Percentiles rank a stretch among this genome's conserved stretches.
phyloP scores from a whole-genome alignment of 2,888 invertebrate species.

The Rhodophaea formosa region DNA sequence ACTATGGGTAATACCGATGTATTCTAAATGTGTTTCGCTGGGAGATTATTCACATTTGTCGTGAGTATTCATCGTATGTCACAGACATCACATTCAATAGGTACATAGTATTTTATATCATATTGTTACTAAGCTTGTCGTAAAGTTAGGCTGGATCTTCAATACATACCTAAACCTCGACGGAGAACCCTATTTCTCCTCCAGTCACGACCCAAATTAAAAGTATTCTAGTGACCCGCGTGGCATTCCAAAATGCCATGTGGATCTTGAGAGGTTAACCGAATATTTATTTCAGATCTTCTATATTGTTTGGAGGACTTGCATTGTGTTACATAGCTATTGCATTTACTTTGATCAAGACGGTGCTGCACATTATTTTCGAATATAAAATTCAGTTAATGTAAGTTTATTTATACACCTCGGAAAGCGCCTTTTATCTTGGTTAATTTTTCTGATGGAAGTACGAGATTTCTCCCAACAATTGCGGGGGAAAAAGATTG shows the following conservation, averaged over 20 bases:
- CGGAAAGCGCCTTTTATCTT: too few species aligned
- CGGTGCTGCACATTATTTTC: constrained; percentile 67
- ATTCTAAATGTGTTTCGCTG: constrained; percentile 60
- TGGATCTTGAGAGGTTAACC: too few species aligned
- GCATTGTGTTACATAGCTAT: constrained; percentile 58
- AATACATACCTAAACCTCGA: too few species aligned
- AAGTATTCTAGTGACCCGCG: too few species aligned
- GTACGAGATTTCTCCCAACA: too few species aligned
- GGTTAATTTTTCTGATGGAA: too few species aligned
- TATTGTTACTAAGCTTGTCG: too few species aligned
- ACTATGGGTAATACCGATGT: constrained; percentile 69
- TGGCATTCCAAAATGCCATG: too few species aligned
- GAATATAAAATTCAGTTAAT: constrained; percentile 69
- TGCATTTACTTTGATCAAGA: constrained; percentile 58
- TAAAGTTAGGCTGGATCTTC: too few species aligned
- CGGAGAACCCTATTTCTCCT: too few species aligned
- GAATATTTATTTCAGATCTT: constrained; percentile 43
- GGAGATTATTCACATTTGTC: constrained; percentile 56
- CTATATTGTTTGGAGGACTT: constrained; percentile 60
- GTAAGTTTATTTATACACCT: constrained; percentile 54
- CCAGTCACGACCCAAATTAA: too few species aligned
- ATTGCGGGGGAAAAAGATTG: too few species aligned
- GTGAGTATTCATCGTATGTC: constrained; percentile 43
- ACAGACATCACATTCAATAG: not conserved
- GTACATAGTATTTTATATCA: not conserved